Evolutionary conservation across 2,113 vertebrate species (phyloP), one percentile per base, ranked within the genome.

Genomic region (Oryzias curvinotus): DNA sequence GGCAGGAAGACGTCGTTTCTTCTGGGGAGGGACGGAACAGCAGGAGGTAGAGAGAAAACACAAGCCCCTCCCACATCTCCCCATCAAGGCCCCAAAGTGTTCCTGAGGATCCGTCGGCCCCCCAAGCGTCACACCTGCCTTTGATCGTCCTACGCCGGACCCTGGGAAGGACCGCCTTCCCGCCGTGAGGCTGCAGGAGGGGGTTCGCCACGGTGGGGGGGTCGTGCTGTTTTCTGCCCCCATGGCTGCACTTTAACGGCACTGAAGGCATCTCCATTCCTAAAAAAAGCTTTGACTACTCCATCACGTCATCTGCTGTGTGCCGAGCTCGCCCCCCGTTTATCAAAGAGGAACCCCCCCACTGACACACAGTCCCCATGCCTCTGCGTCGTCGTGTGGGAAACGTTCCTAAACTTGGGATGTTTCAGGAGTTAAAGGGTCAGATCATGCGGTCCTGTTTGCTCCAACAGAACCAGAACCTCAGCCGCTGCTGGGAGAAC

Each of bases 1-100:
- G 64, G 67, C 67, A 82, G 65, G 74, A 77, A 89, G 89, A 90
- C 87, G 13, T 63, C 25, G 62, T 2, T 17, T 67, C 44, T 62
- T 62, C 23, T 57, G 43, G 23, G 42, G 45, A 63, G 19, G 57
- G 56, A 75, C 68, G 48, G 51, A 7, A n/a, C 73, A 57, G 60
- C 54, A 44, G 68, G 87, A 91, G 89, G 91, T 90, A 91, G 88
- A 85, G 52, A 52, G 74, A 73, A 67, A 44, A 64, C 62, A 73
- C 74, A 62, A 80, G 77, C 73, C 85, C 84, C 75, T 75, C 48
- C 65, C 66, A 44, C 55, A 30, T 43, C 72, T 68, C 36, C 13
- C 46, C 52, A 28, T 21, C 5, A 14, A 43, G 57, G 36, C 47
- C 47, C 41, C 30, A 83, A 81, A 80, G 64, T 28, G 15, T 64